Base-by-base conservation (phyloP, 2,113 vertebrate species). In the Empidonax traillii region DNA sequence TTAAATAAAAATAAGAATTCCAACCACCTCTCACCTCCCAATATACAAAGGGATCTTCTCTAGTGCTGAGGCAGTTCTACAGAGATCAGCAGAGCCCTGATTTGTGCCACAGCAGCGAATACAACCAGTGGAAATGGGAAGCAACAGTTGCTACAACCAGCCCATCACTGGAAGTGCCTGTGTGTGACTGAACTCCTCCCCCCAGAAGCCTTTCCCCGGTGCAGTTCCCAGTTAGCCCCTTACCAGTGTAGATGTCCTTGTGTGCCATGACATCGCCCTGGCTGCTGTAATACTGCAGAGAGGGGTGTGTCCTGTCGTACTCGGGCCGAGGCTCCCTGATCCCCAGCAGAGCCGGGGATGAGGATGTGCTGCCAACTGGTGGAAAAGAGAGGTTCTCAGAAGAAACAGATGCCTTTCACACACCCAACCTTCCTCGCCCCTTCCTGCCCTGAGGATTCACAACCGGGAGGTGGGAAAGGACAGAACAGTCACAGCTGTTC, bases 201-300 rank as follows among this genome's bases (percentile, higher is more conserved):
- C 41, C 12, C 43, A 33, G 46, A 17, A 35, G 20, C 56, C 56
- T 35, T 35, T 59, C 23, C 56, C 58, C n/a, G 16, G 58, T 25
- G n/a, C 58, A 17, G 16, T 53, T 53, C 51, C 51, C 51, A 53
- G 56, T 22, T 37, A 12, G 39, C 63, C 79, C 77, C 75, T 98
- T 98, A 99, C 99, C 99, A 98, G 98, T 98, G 93, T 99, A 99
- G 74, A 99, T 98, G 92, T 98, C 98, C 98, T 99, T 99, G 69
- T 99, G 98, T 73, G 98, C 91, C 89, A 98, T 98, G 98, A 98
- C 97, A 88, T 99, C 99, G 44, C 98, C 99, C 97, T 99, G 99
- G 98, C 98, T 99, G 93, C 98, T 99, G 97, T 99, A 99, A 98
- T 99, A 99, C 98, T 99, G 99, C 99, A 99, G 98, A 99, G 99